Base-by-base conservation (phyloP, 2,797 vertebrate species). In the Labroides dimidiatus region DNA sequence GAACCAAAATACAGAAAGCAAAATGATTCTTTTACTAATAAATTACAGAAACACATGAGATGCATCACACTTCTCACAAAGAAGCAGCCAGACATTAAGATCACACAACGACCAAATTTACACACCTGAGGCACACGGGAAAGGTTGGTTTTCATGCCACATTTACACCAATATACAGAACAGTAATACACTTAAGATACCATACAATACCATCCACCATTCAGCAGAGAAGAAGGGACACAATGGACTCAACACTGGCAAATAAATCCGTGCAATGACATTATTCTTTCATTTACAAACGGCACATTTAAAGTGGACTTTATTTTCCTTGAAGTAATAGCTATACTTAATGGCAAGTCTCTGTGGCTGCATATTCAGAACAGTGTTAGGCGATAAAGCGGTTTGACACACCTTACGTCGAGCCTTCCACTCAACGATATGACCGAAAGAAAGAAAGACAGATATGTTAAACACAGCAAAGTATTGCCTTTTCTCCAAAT, bases 91-190 rank as follows among this genome's bases (percentile, higher is more conserved):
- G 80, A 92, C 85, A 77, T 78, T 70, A 56, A 79, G 69, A 78
- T 82, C 80, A 91, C 88, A 21, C 77, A 55, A 88, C 74, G 5
- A 81, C 69, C 69, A 69, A 63, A 80, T 84, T 75, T 85, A 90
- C 87, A 90, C 89, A 90, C 88, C 89, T 81, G 88, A 93, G 88
- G 87, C 88, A 91, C 90, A 88, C 81, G 39, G 71, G 75, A 68
- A 72, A 79, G 83, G 76, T 64, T 45, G 45, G 63, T 74, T 82
- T 80, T 81, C 92, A 94, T 94, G 92, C 93, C 92, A 93, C 90
- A 87, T 78, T 89, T 88, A 93, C 80, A 91, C 78, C 77, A 57
- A 76, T 74, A 84, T 81, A 92, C 85, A 85, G 69, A 86, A 90
- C 79, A 61, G 79, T 86, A 82, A 84, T 64, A 91, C 89, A 87